These are phyloP conservation scores for Oegoconia quadripuncta DNA, from an alignment of 2,888 invertebrate species.

Conservation along the genomic window DNA sequence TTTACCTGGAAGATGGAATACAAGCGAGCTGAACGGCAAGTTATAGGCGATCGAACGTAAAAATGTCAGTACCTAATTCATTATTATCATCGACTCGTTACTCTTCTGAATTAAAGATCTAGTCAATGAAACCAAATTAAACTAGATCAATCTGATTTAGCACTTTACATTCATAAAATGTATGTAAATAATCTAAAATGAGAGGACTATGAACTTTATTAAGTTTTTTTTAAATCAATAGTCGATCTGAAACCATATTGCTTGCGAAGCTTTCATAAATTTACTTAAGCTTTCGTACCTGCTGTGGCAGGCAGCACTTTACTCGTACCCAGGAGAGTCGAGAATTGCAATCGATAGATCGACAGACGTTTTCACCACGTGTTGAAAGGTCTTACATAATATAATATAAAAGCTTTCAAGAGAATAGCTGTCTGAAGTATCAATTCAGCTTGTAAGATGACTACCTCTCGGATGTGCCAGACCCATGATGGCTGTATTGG, in stretches of 20 bases:
- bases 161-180: no score
- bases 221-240: no score
- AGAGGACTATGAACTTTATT: no score
- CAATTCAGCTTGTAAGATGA: constrained; percentile 74
- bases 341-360: constrained; percentile 67
- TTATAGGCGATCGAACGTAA: no score
- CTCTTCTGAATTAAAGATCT: no score
- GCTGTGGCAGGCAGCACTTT: constrained; percentile 38
- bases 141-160: no score
- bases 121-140: no score
- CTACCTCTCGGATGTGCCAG: constrained; percentile 60
- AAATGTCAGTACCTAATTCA: no score
- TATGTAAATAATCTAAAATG: no score
- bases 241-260: not conserved
- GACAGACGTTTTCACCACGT: constrained; percentile 72
- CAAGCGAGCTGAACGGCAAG: no score
- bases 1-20: no score
- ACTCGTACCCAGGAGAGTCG: constrained; percentile 56
- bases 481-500: constrained; percentile 67
- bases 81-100: no score
- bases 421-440: constrained; percentile 77
- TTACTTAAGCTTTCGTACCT: constrained; percentile 38
- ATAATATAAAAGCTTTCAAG: constrained; percentile 79
- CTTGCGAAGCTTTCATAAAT: constrained; percentile 36
- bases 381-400: constrained; percentile 67